These are phyloP conservation scores for Copidosoma floridanum DNA, from an alignment of 1,140 invertebrate species.

Conservation along the genomic window DNA sequence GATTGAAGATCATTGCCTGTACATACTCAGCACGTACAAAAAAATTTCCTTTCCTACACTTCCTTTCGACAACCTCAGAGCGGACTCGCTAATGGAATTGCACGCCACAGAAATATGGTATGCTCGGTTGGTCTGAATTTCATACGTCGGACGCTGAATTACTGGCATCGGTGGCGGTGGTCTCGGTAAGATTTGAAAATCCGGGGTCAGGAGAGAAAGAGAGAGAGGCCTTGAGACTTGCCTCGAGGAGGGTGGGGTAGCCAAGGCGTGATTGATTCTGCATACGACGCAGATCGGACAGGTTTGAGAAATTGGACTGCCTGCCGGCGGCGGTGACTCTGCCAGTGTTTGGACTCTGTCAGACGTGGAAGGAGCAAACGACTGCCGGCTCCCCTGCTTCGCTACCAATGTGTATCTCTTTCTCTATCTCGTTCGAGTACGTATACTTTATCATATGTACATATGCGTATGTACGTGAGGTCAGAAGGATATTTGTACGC, in stretches of 20 bases:
- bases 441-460: not conserved
- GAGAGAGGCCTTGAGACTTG: no score
- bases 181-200: constrained; percentile 46
- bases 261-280: constrained; percentile 56
- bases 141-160: constrained; percentile 38
- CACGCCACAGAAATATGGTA: constrained; percentile 24
- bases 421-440: constrained; percentile 1
- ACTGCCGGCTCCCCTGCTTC: not conserved
- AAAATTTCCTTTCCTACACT: no score
- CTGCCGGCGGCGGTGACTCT: constrained; percentile 40
- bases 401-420: no score
- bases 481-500: not conserved
- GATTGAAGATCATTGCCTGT: no score
- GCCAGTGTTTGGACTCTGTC: not conserved
- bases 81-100: constrained; percentile 23
- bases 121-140: constrained; percentile 32
- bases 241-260: constrained; percentile 8
- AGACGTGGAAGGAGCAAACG: not conserved
- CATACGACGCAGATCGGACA: constrained; percentile 59
- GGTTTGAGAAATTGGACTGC: constrained; percentile 59
- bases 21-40: no score
- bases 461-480: not conserved
- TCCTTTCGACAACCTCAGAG: no score
- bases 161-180: constrained; percentile 36
- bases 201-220: constrained; percentile 38